phyloP scores from a whole-genome alignment of 1,140 invertebrate genomes.

The Caenorhabditis brenneri region DNA sequence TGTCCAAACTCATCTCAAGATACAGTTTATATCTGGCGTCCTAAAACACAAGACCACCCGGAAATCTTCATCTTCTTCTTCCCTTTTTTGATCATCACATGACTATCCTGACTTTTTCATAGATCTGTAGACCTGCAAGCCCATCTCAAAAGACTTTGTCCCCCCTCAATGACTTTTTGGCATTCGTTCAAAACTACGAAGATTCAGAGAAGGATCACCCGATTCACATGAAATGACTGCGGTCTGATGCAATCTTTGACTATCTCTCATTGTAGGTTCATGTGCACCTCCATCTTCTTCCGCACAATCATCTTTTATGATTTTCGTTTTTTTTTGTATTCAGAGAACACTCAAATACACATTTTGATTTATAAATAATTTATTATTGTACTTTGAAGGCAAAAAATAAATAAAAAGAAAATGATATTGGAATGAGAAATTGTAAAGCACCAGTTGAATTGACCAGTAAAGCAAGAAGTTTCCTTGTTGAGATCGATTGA shows the following conservation, averaged over 20 bases:
- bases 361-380: neutral
- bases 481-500: constrained; percentile 38
- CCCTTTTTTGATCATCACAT: neutral
- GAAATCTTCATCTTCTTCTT: neutral
- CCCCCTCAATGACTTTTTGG: neutral
- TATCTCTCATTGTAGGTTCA: neutral
- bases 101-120: neutral
- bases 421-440: neutral
- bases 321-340: neutral
- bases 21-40: neutral
- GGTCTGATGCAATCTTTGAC: constrained; percentile 29
- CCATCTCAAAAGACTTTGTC: neutral
- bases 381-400: neutral
- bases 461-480: constrained; percentile 3
- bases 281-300: neutral
- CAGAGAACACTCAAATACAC: constrained; percentile 12
- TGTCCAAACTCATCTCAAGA: too few species aligned
- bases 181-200: neutral
- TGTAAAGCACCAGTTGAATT: constrained; percentile 18
- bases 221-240: constrained; percentile 31
- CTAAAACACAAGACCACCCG: neutral
- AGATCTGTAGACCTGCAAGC: too few species aligned
- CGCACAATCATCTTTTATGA: neutral
- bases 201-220: constrained; percentile 32
- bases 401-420: neutral